phyloP scores from a whole-genome alignment of 2,797 vertebrate species.

The Acanthiza pusilla region DNA sequence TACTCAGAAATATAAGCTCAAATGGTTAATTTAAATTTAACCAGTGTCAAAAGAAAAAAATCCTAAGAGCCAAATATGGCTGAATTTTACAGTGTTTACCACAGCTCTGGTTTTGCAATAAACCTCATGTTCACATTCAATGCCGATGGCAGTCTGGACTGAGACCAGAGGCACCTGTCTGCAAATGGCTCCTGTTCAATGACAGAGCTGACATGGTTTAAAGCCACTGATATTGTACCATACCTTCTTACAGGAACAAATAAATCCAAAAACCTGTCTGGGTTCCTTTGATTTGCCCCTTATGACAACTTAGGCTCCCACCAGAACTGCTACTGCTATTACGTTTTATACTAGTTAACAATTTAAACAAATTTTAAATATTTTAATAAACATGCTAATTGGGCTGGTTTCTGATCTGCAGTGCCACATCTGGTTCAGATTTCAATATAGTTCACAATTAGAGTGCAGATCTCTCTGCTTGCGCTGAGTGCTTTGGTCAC shows the following conservation, averaged over 20 bases:
- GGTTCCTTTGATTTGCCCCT: not conserved
- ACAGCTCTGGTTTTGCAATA: not conserved
- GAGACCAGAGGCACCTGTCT: not conserved
- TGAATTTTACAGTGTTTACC: not conserved
- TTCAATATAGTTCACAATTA: not conserved
- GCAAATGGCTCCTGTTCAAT: not conserved
- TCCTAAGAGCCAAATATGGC: not conserved
- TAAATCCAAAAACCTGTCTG: not conserved
- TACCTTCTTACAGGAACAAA: not conserved
- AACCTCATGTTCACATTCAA: not conserved
- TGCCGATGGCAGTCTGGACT: not conserved
- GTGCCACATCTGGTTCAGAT: not conserved
- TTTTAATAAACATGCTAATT: conserved; percentile 11
- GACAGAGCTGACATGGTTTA: not conserved
- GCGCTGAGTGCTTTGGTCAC: not conserved
- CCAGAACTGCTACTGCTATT: not conserved
- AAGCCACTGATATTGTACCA: not conserved
- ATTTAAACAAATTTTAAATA: not conserved
- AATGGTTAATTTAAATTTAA: not conserved
- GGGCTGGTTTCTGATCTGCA: not conserved
- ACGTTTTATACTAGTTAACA: not conserved
- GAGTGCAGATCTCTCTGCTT: not conserved
- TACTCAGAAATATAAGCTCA: not conserved
- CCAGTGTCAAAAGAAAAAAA: not conserved
- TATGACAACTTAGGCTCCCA: not conserved